Evolutionary conservation across 2,113 vertebrate genomes (phyloP), one percentile per base, ranked within the genome.

Genomic region (Anarhynchus alexandrinus): DNA sequence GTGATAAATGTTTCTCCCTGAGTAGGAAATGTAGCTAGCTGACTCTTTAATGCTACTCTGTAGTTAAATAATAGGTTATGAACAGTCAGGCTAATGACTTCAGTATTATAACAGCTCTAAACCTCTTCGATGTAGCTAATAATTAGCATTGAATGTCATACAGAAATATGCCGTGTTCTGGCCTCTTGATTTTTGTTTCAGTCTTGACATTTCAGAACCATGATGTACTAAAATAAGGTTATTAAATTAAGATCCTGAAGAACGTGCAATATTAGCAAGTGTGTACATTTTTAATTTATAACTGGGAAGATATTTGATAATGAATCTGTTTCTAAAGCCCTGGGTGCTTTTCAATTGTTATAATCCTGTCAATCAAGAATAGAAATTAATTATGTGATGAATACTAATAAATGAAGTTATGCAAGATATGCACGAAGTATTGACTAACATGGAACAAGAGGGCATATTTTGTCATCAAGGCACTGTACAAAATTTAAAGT

Each of bases 71-170:
- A 96, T 77, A 96, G 95, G 83, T 96, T 95, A 94, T 85, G 96
- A 97, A 91, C 57, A 97, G 94, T 69, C 93, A 84, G 70, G 58
- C 49, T 97, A 96, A 97, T 96, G 94, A 97, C 90, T 96, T 96
- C 90, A 69, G 69, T 92, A 92, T 96, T 97, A 66, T 97, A 97
- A 97, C 86, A 88, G 64, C 26, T 95, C 80, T 67, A 94, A 91
- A 93, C 89, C 87, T 96, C 88, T 92, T 94, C 2, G 6, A 93
- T 65, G 43, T 65, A 97, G 94, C 66, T 96, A 96, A 97, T 97
- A 96, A 98, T 98, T 97, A 98, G 90, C 80, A 93, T 7, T 96
- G 94, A 97, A 96, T 96, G 94, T 97, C 97, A 97, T 93, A 95
- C 30, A 97, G 95, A 98, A 97, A 95, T 97, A 95, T 90, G 93